phyloP scores from a whole-genome alignment of 2,797 vertebrate genomes.

The Hozukius guyotensis region DNA sequence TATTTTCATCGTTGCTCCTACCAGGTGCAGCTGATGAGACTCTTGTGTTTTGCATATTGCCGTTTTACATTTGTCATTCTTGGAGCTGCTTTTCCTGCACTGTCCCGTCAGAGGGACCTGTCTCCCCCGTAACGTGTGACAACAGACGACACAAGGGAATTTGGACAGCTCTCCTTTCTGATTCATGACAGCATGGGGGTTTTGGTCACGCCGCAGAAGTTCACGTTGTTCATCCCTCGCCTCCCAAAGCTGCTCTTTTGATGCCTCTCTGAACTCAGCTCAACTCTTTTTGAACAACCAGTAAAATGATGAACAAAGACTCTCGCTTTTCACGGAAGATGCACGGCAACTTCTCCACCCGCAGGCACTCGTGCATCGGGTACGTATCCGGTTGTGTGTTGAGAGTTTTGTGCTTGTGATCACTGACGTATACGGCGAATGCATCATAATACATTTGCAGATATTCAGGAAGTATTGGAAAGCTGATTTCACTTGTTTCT shows the following conservation, averaged over 20 bases:
- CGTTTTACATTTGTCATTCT: constrained; percentile 38
- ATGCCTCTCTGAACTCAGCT: constrained; percentile 33
- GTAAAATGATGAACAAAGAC: constrained; percentile 83
- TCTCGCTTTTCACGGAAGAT: constrained; percentile 79
- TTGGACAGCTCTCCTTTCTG: constrained; percentile 16
- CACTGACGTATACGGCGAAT: neutral
- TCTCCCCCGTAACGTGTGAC: neutral
- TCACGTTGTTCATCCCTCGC: constrained; percentile 18
- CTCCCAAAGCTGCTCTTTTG: constrained; percentile 23
- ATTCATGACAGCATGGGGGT: constrained; percentile 55
- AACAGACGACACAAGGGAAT: constrained; percentile 4
- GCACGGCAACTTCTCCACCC: constrained; percentile 78
- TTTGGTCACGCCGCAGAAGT: constrained; percentile 24
- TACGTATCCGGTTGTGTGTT: constrained; percentile 66
- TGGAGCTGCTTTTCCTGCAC: constrained; percentile 30
- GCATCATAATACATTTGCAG: neutral
- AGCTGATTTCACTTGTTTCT: constrained; percentile 2
- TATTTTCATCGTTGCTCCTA: neutral
- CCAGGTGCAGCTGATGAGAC: constrained; percentile 30
- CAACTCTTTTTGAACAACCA: constrained; percentile 7
- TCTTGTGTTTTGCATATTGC: constrained; percentile 46
- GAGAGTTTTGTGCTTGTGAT: neutral
- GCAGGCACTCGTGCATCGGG: constrained; percentile 87
- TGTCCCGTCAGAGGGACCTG: neutral
- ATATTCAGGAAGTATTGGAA: neutral